phyloP scores from a whole-genome alignment of 2,888 invertebrate genomes.

The Microplitis manilae region DNA sequence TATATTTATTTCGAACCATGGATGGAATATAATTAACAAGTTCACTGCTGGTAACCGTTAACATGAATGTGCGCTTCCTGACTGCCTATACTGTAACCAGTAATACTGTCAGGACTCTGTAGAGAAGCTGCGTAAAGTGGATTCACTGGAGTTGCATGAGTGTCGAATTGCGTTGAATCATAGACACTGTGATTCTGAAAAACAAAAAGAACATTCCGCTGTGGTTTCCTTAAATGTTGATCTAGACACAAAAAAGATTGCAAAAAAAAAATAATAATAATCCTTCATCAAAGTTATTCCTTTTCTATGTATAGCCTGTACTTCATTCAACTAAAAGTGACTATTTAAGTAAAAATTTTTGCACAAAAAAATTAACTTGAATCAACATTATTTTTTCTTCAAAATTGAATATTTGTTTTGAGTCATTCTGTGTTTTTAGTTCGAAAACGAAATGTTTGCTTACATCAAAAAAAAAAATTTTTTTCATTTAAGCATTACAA shows the following conservation, averaged over 20 bases:
- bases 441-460: too few relatives aligned
- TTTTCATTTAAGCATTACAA: too few relatives aligned
- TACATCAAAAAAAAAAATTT: too few relatives aligned
- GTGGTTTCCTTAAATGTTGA: conserved; percentile 46
- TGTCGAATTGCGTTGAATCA: conserved; percentile 82
- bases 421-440: too few relatives aligned
- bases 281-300: too few relatives aligned
- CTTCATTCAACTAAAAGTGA: too few relatives aligned
- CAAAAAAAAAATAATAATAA: too few relatives aligned
- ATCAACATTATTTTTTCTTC: too few relatives aligned
- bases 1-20: not conserved
- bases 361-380: too few relatives aligned
- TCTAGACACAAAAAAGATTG: conserved; percentile 24
- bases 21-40: conserved; percentile 33
- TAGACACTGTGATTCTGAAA: conserved; percentile 81
- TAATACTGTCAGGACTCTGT: conserved; percentile 82
- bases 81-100: conserved; percentile 74
- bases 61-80: conserved; percentile 63
- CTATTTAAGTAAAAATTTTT: too few relatives aligned
- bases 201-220: conserved; percentile 52
- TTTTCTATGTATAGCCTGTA: too few relatives aligned
- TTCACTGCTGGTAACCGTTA: conserved; percentile 69
- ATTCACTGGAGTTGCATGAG: conserved; percentile 78
- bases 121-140: conserved; percentile 81
- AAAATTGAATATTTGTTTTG: too few relatives aligned